Evolutionary conservation across 2,113 vertebrate species (phyloP).

Genomic region (Trichomycterus rosablanca): DNA sequence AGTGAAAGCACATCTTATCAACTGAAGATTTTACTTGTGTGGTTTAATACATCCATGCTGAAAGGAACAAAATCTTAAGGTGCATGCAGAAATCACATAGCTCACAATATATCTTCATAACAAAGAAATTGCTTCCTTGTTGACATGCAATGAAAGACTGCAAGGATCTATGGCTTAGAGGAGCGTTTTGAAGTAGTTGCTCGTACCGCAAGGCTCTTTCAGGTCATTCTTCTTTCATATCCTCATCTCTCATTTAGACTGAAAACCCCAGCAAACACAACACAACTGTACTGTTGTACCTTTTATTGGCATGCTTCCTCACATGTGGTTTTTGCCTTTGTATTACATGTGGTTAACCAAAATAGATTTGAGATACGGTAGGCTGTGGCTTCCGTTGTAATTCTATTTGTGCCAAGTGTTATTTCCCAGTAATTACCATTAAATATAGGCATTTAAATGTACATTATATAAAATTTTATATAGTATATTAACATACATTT

Average conservation of each 20-base stretch:
- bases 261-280: constrained; percentile 59
- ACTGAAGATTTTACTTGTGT: neutral
- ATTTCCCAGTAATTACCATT: constrained; percentile 45
- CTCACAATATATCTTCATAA: constrained; percentile 1
- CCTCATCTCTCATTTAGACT: constrained; percentile 40
- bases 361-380: constrained; percentile 52
- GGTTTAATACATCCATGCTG: neutral
- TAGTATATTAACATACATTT: too few relatives aligned
- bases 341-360: constrained; percentile 63
- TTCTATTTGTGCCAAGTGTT: constrained; percentile 56
- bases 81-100: neutral
- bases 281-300: constrained; percentile 43
- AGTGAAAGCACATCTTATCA: neutral
- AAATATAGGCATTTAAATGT: constrained; percentile 47
- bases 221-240: constrained; percentile 29
- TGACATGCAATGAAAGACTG: constrained; percentile 19
- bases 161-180: constrained; percentile 14
- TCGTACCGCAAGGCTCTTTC: constrained; percentile 12
- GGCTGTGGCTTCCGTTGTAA: constrained; percentile 48
- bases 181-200: constrained; percentile 10
- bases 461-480: neutral
- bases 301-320: constrained; percentile 59
- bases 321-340: constrained; percentile 66
- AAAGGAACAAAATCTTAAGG: neutral
- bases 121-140: constrained; percentile 21